Conservation (phyloP, 2,797 vertebrate species). For the Sebastes taczanowskii region DNA sequence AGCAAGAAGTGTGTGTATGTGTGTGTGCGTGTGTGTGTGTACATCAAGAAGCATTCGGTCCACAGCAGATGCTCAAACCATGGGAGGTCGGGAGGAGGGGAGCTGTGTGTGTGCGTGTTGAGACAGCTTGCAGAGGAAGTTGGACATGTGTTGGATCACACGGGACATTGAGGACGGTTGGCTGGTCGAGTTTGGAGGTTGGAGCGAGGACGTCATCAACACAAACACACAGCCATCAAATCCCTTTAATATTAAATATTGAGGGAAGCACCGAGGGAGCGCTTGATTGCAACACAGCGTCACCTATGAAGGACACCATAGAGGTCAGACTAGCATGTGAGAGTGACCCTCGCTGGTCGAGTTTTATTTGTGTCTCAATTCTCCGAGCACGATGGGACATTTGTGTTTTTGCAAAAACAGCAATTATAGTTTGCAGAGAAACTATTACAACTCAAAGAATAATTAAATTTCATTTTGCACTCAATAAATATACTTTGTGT, state of each 20-base stretch:
- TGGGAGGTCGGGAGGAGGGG: conserved; percentile 54
- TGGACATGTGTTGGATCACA: conserved; percentile 60
- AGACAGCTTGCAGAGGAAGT: conserved; percentile 64
- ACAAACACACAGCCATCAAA: conserved; percentile 9
- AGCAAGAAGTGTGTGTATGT: background rate
- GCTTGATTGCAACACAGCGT: background rate
- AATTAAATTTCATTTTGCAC: background rate
- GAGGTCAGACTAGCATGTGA: background rate
- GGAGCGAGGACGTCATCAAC: conserved; percentile 24
- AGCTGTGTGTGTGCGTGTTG: conserved; percentile 18
- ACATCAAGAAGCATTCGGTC: conserved; percentile 65
- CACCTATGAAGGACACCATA: conserved; percentile 6
- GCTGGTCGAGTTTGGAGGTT: conserved; percentile 38
- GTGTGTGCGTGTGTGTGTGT: conserved; percentile 19
- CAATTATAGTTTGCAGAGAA: background rate
- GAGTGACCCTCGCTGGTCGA: background rate
- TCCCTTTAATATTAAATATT: background rate
- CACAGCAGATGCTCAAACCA: conserved; percentile 78
- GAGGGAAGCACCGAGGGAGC: conserved; percentile 14
- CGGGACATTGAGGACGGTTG: conserved; percentile 50
- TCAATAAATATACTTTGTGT: background rate
- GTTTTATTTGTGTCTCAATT: background rate
- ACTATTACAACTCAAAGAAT: background rate
- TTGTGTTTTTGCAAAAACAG: background rate
- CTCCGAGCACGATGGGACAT: background rate